Evolutionary conservation across 2,113 vertebrate genomes (phyloP), one percentile per base, ranked within the genome.

Genomic region (Myocastor coypus): DNA sequence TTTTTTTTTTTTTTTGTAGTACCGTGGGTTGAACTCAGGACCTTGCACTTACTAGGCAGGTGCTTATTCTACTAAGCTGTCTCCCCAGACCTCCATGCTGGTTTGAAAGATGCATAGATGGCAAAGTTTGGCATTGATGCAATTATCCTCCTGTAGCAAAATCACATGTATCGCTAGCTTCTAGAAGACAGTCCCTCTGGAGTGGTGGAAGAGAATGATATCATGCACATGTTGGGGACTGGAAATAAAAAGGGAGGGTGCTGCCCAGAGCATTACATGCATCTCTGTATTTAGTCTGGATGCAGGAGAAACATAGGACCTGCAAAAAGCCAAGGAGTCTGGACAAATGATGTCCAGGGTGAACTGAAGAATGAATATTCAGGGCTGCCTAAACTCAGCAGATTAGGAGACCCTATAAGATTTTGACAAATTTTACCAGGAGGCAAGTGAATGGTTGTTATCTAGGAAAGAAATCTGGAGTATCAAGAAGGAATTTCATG

Each of bases 361-460:
- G 64, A 88, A 46, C 11, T 71, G 37, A 94, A 68, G 42, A 85
- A 13, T 22, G 85, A 9, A 5, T 64, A 37, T 30, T 88, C 11
- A 26, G 14, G 42, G 16, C 22, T 59, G 32, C 6, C 37, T 73
- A 78, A 71, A 73, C 13, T 73, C 24, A 66, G 24, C 16, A 82
- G 40, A 61, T 81, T 2, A 94, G 55, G 7, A 84, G 4, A 69
- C 5, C 11, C 17, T 7, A 12, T 4, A 52, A 90, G n/a, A 78
- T 42, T 87, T 85, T 88, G 46, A 73, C 34, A n/a, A 16, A 40
- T 71, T 84, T 75, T 95, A 28, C 37, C 59, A 82, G 50, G 13
- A 87, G 5, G 55, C 32, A 37, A 80, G 61, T 64, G 30, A 77
- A 9, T 63, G 89, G 28, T 40, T 68, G 12, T 52, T 17, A 42